These are phyloP conservation scores for Linnaemya tessellans DNA, from an alignment of 2,888 invertebrate species.

Conservation along the genomic window DNA sequence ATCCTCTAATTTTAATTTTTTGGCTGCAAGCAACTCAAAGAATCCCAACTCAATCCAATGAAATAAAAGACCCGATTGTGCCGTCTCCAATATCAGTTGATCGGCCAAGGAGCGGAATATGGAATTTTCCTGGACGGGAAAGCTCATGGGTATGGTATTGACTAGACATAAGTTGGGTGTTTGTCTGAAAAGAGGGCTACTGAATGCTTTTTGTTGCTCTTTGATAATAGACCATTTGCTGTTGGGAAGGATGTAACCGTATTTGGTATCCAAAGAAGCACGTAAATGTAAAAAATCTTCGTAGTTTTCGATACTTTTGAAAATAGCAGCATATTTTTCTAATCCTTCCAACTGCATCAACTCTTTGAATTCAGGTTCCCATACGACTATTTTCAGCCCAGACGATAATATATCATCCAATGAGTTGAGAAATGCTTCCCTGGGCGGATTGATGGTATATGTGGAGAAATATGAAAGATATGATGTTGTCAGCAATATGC, in stretches of 20 bases:
- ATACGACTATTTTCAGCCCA: no score
- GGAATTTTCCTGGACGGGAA: slow-evolving; percentile 79
- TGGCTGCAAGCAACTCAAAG: slow-evolving; percentile 76
- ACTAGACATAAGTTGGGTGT: slow-evolving; percentile 77
- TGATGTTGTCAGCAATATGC: no score
- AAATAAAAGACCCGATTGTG: slow-evolving; percentile 74
- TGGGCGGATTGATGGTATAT: no score
- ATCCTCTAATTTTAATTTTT: slow-evolving; percentile 75
- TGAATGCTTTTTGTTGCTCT: slow-evolving; percentile 79
- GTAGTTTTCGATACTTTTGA: no score
- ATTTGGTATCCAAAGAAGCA: slow-evolving; percentile 76
- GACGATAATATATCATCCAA: no score
- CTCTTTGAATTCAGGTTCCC: no score
- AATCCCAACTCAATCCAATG: slow-evolving; percentile 76
- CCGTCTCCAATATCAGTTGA: slow-evolving; percentile 75
- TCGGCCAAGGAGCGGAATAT: slow-evolving; percentile 75
- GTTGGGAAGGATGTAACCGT: slow-evolving; percentile 76
- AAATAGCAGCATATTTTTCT: no score
- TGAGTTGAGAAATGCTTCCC: no score
- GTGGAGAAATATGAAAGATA: no score
- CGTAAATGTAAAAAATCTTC: slow-evolving; percentile 75
- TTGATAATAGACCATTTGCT: slow-evolving; percentile 77
- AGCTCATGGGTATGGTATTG: slow-evolving; percentile 76
- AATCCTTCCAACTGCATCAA: no score
- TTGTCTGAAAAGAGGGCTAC: slow-evolving; percentile 76